A percentile compares a stretch with the other conserved stretches of the same genome.
These are phyloP conservation scores for Tetrax tetrax DNA, from an alignment of 2,113 vertebrate species.

Conservation along the genomic window DNA sequence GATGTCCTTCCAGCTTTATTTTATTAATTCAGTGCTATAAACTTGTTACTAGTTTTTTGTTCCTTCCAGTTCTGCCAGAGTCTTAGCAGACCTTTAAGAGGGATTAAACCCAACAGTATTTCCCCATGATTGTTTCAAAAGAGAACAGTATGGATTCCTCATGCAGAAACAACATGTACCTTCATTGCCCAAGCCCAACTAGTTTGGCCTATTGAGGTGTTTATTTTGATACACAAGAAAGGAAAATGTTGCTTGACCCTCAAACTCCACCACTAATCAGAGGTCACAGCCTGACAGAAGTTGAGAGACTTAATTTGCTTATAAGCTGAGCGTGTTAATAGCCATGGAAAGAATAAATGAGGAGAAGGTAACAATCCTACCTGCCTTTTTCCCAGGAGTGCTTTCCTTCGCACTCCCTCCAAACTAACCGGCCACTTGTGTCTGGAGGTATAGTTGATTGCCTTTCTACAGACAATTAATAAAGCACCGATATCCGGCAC, in stretches of 20 bases:
- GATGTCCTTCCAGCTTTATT: background rate
- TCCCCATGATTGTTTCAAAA: background rate
- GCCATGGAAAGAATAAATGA: background rate
- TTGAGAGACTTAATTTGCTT: background rate
- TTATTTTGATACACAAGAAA: background rate
- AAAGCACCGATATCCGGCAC: background rate
- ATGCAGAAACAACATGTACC: background rate
- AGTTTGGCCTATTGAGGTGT: background rate
- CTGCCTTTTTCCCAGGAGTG: background rate
- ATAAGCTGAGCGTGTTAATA: fast-evolving
- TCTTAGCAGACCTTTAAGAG: background rate
- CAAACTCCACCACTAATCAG: background rate
- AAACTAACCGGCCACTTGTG: background rate
- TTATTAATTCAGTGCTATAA: background rate
- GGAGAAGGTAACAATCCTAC: background rate
- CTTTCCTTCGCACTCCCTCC: background rate
- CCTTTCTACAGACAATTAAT: background rate
- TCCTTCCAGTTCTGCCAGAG: background rate
- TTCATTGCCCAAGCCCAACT: background rate
- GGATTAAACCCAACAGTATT: background rate
- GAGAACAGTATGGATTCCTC: background rate
- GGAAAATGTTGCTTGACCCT: background rate
- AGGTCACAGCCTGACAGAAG: background rate
- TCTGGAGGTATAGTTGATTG: background rate
- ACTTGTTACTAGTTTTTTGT: background rate